Evolutionary conservation across 2,113 vertebrate genomes (phyloP).

Genomic region (Cranoglanis bouderius): DNA sequence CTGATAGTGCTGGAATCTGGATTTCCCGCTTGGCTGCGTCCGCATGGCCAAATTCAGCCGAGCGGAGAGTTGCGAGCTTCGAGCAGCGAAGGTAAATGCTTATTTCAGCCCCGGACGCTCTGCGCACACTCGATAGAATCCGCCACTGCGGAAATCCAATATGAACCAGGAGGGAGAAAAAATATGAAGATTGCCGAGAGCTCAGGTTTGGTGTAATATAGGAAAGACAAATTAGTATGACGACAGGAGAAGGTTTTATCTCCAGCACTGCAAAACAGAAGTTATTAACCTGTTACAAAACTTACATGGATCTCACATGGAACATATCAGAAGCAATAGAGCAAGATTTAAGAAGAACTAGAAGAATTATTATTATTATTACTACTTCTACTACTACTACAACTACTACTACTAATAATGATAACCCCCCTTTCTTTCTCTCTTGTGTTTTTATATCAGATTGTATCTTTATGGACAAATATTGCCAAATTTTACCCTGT

Average conservation of each 20-base stretch:
- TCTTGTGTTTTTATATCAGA: neutral
- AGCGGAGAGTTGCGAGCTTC: conserved; percentile 70
- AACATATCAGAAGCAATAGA: neutral
- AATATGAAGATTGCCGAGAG: conserved; percentile 50
- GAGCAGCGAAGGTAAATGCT: conserved; percentile 76
- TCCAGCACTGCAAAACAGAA: conserved; percentile 19
- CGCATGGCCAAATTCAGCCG: conserved; percentile 75
- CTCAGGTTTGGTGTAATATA: conserved; percentile 41
- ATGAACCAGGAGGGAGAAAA: conserved; percentile 12
- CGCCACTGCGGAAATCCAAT: conserved; percentile 51
- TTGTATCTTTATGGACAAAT: neutral
- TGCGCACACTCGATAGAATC: conserved; percentile 54
- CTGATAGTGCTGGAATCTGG: conserved; percentile 80
- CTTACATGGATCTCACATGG: neutral
- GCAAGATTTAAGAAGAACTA: neutral
- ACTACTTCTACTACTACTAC: neutral
- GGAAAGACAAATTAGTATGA: conserved; percentile 48
- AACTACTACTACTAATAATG: neutral
- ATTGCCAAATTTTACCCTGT: neutral
- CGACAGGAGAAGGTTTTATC: conserved; percentile 33
- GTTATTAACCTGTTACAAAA: conserved; percentile 4
- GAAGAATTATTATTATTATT: neutral
- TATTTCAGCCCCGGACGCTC: conserved; percentile 44
- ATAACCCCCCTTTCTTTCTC: neutral
- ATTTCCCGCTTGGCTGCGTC: conserved; percentile 78